Evolutionary conservation across 2,113 vertebrate species (phyloP).

Genomic region (Globicephala melas): DNA sequence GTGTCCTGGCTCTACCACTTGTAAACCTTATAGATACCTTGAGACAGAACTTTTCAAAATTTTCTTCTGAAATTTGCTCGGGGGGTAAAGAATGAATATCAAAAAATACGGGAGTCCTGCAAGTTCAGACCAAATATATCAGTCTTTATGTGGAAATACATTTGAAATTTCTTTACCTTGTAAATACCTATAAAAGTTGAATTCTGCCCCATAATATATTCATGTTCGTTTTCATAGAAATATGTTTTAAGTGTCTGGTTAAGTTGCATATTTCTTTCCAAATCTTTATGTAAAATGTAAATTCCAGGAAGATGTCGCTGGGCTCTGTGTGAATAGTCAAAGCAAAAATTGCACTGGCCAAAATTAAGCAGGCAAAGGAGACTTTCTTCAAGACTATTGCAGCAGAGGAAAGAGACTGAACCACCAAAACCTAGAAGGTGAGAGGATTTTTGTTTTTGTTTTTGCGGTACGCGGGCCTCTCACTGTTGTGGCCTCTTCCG

Average conservation of each 20-base stretch:
- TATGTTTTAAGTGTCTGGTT: neutral
- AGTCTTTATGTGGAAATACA: neutral
- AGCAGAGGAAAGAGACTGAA: neutral
- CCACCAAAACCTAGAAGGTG: accelerated
- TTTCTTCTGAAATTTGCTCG: neutral
- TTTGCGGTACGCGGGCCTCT: too few species aligned
- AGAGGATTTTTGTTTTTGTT: neutral
- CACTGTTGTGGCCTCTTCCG: too few species aligned
- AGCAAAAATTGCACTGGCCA: neutral
- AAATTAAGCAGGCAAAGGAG: neutral
- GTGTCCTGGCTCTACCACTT: neutral
- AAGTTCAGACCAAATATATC: neutral
- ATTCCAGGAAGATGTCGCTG: neutral
- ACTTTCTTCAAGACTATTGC: neutral
- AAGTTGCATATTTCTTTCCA: neutral
- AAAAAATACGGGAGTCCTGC: neutral
- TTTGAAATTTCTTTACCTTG: neutral
- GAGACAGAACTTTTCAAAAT: neutral
- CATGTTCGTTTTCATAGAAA: neutral
- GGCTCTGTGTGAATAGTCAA: neutral
- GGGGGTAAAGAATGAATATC: neutral
- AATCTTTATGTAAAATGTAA: neutral
- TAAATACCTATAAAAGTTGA: neutral
- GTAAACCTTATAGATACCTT: neutral
- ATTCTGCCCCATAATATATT: neutral